A percentile compares a stretch with the other conserved stretches of the same genome.
Conservation (phyloP, 2,113 vertebrate genomes). For the Dolichallabes microphthalmus region DNA sequence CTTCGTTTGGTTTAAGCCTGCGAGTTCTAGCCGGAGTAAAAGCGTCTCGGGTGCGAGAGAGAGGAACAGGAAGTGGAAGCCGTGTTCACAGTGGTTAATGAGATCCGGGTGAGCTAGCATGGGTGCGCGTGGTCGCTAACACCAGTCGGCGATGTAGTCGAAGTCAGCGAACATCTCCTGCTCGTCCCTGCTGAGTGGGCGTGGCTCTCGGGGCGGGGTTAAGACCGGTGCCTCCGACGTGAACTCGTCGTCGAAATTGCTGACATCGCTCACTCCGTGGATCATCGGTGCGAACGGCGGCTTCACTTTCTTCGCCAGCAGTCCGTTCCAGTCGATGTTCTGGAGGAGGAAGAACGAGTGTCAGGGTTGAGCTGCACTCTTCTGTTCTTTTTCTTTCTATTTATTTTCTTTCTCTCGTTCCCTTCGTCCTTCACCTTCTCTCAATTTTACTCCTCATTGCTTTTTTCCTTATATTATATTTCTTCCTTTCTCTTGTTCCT, state of each 20-base stretch:
- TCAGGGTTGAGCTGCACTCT: background rate
- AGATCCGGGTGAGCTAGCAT: background rate
- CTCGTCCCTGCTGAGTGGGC: conserved; percentile 81
- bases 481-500: background rate
- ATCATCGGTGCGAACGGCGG: conserved; percentile 85
- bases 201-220: conserved; percentile 84
- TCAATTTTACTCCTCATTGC: background rate
- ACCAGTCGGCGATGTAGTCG: conserved; percentile 91
- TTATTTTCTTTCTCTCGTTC: background rate
- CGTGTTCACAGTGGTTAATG: conserved; percentile 38
- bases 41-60: background rate
- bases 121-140: conserved; percentile 66
- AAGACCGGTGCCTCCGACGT: conserved; percentile 87
- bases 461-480: too few species aligned
- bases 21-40: background rate
- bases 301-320: conserved; percentile 87
- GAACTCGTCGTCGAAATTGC: conserved; percentile 91
- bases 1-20: background rate
- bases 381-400: background rate
- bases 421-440: too few species aligned
- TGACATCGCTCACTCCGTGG: conserved; percentile 83
- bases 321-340: conserved; percentile 89
- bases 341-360: conserved; percentile 57
- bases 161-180: conserved; percentile 88
- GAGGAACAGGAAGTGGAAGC: background rate